phyloP scores from a whole-genome alignment of 2,113 vertebrate genomes.

The Phodopus roborovskii region DNA sequence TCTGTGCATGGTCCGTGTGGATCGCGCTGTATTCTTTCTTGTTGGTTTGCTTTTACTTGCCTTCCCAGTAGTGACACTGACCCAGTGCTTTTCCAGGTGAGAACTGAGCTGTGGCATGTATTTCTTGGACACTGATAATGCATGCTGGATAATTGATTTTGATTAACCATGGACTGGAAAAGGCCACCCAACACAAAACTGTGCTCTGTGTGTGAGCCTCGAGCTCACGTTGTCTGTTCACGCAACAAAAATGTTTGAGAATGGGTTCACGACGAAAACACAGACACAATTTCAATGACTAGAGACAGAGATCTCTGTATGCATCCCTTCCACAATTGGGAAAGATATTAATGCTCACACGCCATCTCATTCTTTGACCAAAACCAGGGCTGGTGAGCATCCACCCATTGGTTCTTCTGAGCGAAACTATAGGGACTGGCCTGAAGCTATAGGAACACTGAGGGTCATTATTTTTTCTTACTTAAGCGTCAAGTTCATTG shows the following conservation, averaged over 20 bases:
- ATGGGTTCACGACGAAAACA: constrained; percentile 56
- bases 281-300: not conserved
- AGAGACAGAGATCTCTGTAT: not conserved
- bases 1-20: constrained; percentile 62
- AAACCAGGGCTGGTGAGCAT: not conserved
- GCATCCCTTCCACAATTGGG: not conserved
- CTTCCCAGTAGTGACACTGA: constrained; percentile 60
- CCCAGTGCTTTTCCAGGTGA: constrained; percentile 44
- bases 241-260: constrained; percentile 26
- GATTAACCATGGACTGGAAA: constrained; percentile 63
- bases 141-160: constrained; percentile 73
- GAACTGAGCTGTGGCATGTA: not conserved
- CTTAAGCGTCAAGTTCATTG: not conserved
- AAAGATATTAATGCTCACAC: not conserved
- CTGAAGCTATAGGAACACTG: not conserved
- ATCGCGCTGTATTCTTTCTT: constrained; percentile 9
- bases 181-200: constrained; percentile 35
- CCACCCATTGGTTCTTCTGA: not conserved
- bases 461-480: not conserved
- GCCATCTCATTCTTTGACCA: not conserved
- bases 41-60: constrained; percentile 60
- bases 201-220: constrained; percentile 12
- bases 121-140: constrained; percentile 48
- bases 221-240: constrained; percentile 49
- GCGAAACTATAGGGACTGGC: not conserved